Percentiles rank a stretch among this genome's conserved stretches.
Evolutionary conservation across 2,888 invertebrate species (phyloP).

Genomic region (Rhorus exstirpatorius): DNA sequence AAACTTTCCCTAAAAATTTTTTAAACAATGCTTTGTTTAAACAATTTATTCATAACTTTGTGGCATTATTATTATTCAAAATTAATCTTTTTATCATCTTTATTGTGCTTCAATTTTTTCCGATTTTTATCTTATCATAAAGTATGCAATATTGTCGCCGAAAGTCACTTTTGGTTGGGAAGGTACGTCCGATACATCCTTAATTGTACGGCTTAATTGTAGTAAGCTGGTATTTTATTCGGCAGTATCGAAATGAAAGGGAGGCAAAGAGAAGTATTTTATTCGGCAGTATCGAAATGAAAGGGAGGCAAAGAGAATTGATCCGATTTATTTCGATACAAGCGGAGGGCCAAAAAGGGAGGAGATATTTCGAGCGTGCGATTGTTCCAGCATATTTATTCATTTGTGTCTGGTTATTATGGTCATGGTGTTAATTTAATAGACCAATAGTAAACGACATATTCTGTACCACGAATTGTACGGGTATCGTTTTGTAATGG

Average conservation of each 20-base stretch:
- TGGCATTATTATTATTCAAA: too few relatives aligned
- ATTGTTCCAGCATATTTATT: constrained; percentile 59
- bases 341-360: constrained; percentile 37
- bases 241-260: constrained; percentile 72
- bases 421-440: constrained; percentile 42
- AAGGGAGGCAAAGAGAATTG: constrained; percentile 48
- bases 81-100: too few relatives aligned
- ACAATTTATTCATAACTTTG: too few relatives aligned
- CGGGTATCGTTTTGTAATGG: not conserved
- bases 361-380: not conserved
- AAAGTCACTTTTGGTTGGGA: too few relatives aligned
- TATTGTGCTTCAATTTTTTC: too few relatives aligned
- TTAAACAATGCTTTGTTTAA: too few relatives aligned
- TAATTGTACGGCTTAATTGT: constrained; percentile 77
- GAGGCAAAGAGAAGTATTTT: constrained; percentile 60
- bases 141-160: too few relatives aligned
- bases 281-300: constrained; percentile 73
- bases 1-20: too few relatives aligned
- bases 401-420: constrained; percentile 64
- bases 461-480: not conserved
- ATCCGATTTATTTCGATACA: too few relatives aligned
- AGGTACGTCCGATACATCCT: too few relatives aligned
- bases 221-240: constrained; percentile 75
- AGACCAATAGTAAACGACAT: constrained; percentile 18
- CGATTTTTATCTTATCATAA: too few relatives aligned